Conservation (phyloP, 2,797 vertebrate genomes). For the Luscinia luscinia region DNA sequence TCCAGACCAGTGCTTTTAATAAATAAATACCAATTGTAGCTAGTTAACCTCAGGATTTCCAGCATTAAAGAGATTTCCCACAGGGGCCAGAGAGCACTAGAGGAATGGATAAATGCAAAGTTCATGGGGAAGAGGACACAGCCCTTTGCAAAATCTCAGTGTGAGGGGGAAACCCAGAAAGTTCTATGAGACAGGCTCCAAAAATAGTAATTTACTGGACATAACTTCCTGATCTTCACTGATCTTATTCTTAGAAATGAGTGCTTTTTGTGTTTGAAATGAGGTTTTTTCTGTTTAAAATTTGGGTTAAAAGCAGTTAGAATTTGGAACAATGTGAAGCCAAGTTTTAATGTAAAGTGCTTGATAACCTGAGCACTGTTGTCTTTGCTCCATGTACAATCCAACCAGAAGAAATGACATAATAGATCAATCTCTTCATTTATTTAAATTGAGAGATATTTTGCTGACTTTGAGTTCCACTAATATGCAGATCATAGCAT, state of each 20-base stretch:
- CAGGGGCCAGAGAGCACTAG: background rate
- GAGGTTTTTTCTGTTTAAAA: background rate
- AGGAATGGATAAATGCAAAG: constrained; percentile 15
- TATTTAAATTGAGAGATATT: background rate
- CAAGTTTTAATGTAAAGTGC: background rate
- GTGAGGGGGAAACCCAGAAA: background rate
- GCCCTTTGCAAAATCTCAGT: background rate
- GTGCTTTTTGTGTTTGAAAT: no score
- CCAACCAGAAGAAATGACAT: background rate
- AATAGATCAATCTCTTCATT: background rate
- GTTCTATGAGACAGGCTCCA: rapidly evolving
- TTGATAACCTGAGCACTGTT: background rate
- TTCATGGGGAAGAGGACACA: background rate
- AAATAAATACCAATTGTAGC: background rate
- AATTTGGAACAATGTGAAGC: background rate
- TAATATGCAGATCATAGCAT: background rate
- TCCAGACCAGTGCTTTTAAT: background rate
- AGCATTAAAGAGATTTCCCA: constrained; percentile 27
- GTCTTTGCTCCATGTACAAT: rapidly evolving
- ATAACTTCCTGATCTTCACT: background rate
- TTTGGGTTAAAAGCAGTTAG: background rate
- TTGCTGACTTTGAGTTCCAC: background rate
- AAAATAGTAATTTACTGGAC: background rate
- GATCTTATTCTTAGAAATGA: background rate
- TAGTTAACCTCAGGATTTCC: constrained; percentile 39